phyloP scores from a whole-genome alignment of 2,888 invertebrate species.

The Azorinus chamasolen region DNA sequence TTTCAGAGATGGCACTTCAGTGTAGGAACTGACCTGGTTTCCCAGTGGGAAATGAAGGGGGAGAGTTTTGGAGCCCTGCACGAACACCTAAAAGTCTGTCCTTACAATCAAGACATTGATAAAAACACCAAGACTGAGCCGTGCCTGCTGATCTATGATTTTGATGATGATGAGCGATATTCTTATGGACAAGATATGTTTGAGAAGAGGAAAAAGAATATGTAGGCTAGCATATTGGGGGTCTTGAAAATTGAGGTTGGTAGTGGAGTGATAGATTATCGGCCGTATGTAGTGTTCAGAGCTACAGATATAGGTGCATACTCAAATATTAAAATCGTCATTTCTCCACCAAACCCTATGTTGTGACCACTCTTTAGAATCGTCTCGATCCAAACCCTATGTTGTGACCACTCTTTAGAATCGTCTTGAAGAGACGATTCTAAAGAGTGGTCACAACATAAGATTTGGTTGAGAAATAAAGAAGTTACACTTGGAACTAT shows the following conservation, averaged over 20 bases:
- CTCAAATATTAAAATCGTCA: no score
- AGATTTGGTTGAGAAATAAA: no score
- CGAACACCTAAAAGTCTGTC: constrained; percentile 86
- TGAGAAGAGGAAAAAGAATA: constrained; percentile 17
- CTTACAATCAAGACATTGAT: constrained; percentile 80
- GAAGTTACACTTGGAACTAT: no score
- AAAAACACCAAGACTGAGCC: constrained; percentile 64
- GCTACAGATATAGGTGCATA: no score
- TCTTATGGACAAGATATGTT: constrained; percentile 37
- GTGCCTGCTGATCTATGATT: constrained; percentile 43
- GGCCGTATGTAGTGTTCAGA: no score
- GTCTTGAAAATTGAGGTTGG: not conserved
- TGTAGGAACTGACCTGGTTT: constrained; percentile 85
- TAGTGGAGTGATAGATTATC: no score
- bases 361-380: no score
- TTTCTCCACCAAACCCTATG: no score
- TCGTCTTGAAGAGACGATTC: no score
- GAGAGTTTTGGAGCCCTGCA: constrained; percentile 80
- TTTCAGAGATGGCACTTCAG: constrained; percentile 87
- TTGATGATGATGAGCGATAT: constrained; percentile 14
- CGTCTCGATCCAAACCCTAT: no score
- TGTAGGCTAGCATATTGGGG: not conserved
- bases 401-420: no score
- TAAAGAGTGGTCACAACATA: no score
- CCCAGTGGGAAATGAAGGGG: constrained; percentile 85